Evolutionary conservation across 2,888 invertebrate species (phyloP).

Genomic region (Piscicola geometra): DNA sequence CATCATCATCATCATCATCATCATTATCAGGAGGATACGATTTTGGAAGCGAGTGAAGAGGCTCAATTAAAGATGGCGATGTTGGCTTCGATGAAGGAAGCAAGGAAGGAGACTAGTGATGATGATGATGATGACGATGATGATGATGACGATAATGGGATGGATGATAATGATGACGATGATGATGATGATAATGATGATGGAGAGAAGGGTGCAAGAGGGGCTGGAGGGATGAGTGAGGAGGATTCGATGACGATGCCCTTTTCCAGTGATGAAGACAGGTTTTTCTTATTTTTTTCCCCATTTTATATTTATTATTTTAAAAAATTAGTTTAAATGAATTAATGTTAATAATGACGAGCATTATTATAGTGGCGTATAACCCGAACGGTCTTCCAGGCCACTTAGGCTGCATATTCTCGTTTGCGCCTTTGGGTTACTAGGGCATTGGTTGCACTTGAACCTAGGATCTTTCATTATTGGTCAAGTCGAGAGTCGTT

Average conservation of each 20-base stretch:
- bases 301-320: background rate
- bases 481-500: no score
- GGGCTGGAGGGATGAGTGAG: no score
- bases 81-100: conserved; percentile 53
- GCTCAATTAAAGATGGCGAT: conserved; percentile 58
- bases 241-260: background rate
- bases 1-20: background rate
- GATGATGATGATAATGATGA: no score
- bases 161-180: background rate
- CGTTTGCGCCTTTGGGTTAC: no score
- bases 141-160: conserved; percentile 12
- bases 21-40: conserved; percentile 46
- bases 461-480: no score
- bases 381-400: no score
- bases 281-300: background rate
- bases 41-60: conserved; percentile 57
- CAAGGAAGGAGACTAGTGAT: background rate
- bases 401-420: no score
- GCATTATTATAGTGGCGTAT: no score
- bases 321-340: no score
- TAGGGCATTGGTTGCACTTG: no score
- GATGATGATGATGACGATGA: conserved; percentile 26
- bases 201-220: no score
- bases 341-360: no score
- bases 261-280: background rate